Evolutionary conservation across 2,888 invertebrate genomes (phyloP).

Genomic region (Crossocerus cetratus): DNA sequence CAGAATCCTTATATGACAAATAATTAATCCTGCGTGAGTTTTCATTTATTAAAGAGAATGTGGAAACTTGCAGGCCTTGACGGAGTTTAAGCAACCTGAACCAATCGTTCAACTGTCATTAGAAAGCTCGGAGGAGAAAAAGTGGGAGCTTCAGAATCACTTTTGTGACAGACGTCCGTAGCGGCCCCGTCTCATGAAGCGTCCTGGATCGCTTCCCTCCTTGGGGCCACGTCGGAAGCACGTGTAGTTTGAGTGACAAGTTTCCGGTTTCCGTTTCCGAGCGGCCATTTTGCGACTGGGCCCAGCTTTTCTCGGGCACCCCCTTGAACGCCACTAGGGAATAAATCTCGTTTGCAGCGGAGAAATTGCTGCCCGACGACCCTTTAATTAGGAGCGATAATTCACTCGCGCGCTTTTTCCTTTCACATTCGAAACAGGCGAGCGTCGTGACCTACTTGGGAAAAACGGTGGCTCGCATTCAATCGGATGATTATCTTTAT

Average conservation of each 20-base stretch:
- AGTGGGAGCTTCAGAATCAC: too few species aligned
- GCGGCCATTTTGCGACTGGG: conserved; percentile 76
- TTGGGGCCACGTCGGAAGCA: conserved; percentile 72
- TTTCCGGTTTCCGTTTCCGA: conserved; percentile 77
- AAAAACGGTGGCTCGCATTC: too few species aligned
- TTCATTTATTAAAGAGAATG: too few species aligned
- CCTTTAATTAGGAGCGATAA: not conserved
- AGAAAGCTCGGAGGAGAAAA: too few species aligned
- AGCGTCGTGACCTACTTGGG: too few species aligned
- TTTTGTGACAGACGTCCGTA: conserved; percentile 7
- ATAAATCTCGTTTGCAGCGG: conserved; percentile 24
- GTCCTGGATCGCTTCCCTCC: conserved; percentile 62
- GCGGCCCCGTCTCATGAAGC: conserved; percentile 35
- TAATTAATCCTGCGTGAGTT: too few species aligned
- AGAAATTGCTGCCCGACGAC: too few species aligned
- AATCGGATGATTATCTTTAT: conserved; percentile 33
- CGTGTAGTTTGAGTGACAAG: conserved; percentile 75
- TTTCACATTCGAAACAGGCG: too few species aligned
- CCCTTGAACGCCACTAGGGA: conserved; percentile 51
- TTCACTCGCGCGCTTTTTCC: conserved; percentile 2
- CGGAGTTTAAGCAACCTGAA: too few species aligned
- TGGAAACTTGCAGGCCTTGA: too few species aligned
- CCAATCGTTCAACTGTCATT: too few species aligned
- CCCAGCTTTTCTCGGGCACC: conserved; percentile 71
- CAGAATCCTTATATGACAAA: too few species aligned